phyloP scores from a whole-genome alignment of 2,797 vertebrate genomes.

The Macroramphosus scolopax region DNA sequence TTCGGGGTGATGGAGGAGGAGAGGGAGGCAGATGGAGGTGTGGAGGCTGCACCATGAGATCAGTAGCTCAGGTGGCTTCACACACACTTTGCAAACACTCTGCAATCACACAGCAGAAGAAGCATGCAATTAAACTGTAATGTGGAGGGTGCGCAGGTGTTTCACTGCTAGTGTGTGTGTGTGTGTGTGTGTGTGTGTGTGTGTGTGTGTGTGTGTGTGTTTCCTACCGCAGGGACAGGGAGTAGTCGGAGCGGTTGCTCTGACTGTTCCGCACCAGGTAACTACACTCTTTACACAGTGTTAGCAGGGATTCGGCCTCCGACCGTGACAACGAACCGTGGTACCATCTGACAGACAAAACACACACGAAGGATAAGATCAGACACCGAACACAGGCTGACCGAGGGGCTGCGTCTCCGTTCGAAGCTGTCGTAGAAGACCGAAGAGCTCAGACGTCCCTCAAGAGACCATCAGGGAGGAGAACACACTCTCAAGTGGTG shows the following conservation, averaged over 20 bases:
- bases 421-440: conserved; percentile 5
- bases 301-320: conserved; percentile 86
- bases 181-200: conserved; percentile 7
- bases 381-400: too few species aligned
- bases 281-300: conserved; percentile 90
- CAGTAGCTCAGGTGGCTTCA: conserved; percentile 35
- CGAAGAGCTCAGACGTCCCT: conserved; percentile 24
- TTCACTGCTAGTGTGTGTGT: neutral
- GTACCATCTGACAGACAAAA: conserved; percentile 84
- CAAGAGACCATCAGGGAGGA: conserved; percentile 43
- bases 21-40: conserved; percentile 34
- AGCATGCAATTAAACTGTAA: conserved; percentile 33
- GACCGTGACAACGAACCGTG: conserved; percentile 87
- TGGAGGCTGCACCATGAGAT: conserved; percentile 49
- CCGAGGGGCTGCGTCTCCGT: too few species aligned
- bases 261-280: conserved; percentile 91
- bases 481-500: conserved; percentile 54
- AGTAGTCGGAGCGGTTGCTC: conserved; percentile 86
- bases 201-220: neutral
- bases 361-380: too few species aligned
- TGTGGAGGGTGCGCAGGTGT: neutral
- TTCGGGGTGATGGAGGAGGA: conserved; percentile 30
- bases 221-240: conserved; percentile 86
- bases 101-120: conserved; percentile 1
- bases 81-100: conserved; percentile 20